Conservation (phyloP, 1,140 invertebrate species). For the Daktulosphaira vitifoliae region DNA sequence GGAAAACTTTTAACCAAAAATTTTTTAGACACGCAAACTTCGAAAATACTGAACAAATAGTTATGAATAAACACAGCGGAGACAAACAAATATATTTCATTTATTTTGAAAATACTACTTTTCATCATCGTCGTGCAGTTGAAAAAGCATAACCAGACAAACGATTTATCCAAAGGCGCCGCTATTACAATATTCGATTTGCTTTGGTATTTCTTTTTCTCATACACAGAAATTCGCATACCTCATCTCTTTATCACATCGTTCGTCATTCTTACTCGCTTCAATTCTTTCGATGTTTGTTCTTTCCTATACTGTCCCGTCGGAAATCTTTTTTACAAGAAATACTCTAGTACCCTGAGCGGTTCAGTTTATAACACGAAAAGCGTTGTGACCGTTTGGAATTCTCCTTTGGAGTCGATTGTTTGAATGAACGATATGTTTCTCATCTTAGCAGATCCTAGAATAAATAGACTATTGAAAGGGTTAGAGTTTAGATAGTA, state of each 20-base stretch:
- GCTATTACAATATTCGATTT: slow-evolving; percentile 29
- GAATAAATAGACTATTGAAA: background rate
- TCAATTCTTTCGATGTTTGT: background rate
- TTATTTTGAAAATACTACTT: background rate
- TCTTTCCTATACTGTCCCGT: too few species aligned
- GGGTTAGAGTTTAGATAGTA: background rate
- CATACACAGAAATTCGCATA: too few species aligned
- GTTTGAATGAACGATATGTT: background rate
- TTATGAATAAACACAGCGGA: slow-evolving; percentile 22
- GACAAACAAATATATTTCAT: background rate
- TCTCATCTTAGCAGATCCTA: too few species aligned
- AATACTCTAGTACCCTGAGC: too few species aligned
- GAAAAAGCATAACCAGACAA: slow-evolving; percentile 22
- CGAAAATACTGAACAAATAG: too few species aligned
- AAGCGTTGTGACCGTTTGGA: too few species aligned
- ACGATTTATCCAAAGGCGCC: slow-evolving; percentile 20
- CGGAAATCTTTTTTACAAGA: too few species aligned
- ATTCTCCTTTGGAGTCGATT: background rate
- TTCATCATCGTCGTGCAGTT: slow-evolving; percentile 5
- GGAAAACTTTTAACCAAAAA: too few species aligned
- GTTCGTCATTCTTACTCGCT: background rate
- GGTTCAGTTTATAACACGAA: too few species aligned
- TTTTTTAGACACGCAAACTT: too few species aligned
- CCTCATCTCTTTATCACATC: background rate
- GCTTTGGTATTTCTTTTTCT: background rate